Evolutionary conservation across 2,888 invertebrate genomes (phyloP), one percentile per base, ranked within the genome.

Genomic region (Scaptomyza polygonia): DNA sequence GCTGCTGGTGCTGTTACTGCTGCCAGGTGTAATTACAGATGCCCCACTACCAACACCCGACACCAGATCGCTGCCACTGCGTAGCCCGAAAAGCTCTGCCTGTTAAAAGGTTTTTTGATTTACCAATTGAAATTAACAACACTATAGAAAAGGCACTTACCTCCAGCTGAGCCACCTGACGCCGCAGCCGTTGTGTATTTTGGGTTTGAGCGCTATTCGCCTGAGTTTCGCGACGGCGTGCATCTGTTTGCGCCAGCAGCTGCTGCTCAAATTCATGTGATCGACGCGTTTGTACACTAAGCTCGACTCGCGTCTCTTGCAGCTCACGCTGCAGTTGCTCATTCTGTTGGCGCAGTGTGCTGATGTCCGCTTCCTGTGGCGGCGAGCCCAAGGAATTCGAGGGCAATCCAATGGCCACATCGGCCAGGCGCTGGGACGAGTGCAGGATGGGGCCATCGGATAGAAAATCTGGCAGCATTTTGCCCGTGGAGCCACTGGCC

Each of bases 111-210:
- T 25, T 25, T 5, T 3, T 11, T 8, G 7, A 25, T 25, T 7
- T 2, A 2, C 5, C 16, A 12, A 9, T 25, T n/a, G 5, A 12
- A 21, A 3, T 21, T 12, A 4, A 7, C 6, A 43, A n/a, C 9
- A 36, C 36, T n/a, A 14, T 9, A n/a, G 3, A 3, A 8, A 4
- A 1, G n/a, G n/a, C 1, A 89, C 92, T 89, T 90, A 95, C 96
- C 93, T 93, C 95, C 79, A 96, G 92, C 82, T 93, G 93, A 89
- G 94, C 94, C 42, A 96, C 93, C 92, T 96, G 95, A 80, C 94
- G 94, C 86, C 94, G 95, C 73, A 96, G 94, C 83, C 94, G 95
- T 75, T 96, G 92, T 86, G 94, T 94, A 4, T 93, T 73, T 91
- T 93, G 89, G 95, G 95, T 2, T 94, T 94, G 64, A 93, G 94